Conservation (phyloP, 2,797 vertebrate genomes). For the Hirundo rustica region DNA sequence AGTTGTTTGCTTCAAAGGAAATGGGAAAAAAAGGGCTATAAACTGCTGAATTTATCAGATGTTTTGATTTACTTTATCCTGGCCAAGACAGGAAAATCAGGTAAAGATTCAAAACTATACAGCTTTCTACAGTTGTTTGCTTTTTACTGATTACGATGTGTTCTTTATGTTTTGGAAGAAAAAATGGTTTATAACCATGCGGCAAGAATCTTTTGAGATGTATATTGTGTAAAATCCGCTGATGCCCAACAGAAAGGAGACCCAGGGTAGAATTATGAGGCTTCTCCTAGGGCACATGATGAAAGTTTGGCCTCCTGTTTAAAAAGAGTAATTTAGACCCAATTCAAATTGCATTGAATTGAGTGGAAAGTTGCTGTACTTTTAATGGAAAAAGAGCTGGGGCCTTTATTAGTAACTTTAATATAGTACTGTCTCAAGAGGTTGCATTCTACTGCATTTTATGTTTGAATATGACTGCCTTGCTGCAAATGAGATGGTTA, state of each 20-base stretch:
- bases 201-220: background rate
- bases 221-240: background rate
- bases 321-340: background rate
- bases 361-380: background rate
- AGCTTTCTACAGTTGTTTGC: background rate
- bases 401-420: conserved; percentile 20
- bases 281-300: background rate
- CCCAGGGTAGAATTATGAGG: background rate
- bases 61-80: conserved; percentile 17
- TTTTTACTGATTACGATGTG: background rate
- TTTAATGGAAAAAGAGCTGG: background rate
- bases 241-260: background rate
- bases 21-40: background rate
- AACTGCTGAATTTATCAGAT: background rate
- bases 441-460: conserved; percentile 18
- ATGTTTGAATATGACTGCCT: conserved; percentile 30
- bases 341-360: background rate
- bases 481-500: conserved; percentile 36
- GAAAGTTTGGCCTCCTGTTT: background rate
- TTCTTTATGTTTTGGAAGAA: conserved; percentile 19
- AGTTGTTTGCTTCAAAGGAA: background rate
- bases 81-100: background rate
- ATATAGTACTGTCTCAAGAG: conserved; percentile 12
- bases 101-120: background rate
- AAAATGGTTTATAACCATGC: background rate